Conservation (phyloP, 2,113 vertebrate species). For the Platichthys flesus region DNA sequence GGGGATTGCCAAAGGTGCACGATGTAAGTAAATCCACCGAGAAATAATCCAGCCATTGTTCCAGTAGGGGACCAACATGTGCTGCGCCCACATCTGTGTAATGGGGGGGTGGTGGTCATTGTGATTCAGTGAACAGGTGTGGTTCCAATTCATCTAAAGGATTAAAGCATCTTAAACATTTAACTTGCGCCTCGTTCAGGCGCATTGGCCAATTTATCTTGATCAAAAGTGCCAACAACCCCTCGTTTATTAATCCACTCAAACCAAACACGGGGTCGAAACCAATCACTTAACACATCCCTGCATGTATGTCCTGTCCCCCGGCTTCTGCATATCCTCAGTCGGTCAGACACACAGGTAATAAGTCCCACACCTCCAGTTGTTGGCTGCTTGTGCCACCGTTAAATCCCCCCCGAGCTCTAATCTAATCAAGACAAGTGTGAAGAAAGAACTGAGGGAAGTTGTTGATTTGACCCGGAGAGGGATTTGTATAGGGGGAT, state of each 20-base stretch:
- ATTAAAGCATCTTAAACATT: conserved; percentile 52
- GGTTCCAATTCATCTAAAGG: conserved; percentile 56
- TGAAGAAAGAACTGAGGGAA: conserved; percentile 80
- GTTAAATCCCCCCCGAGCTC: conserved; percentile 65
- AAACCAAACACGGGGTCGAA: conserved; percentile 66
- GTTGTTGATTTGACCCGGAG: conserved; percentile 84
- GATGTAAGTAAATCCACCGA: background rate
- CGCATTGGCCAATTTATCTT: conserved; percentile 34
- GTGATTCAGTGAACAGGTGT: conserved; percentile 60
- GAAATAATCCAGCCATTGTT: conserved; percentile 29
- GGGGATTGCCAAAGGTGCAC: conserved; percentile 14
- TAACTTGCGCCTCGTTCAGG: conserved; percentile 20
- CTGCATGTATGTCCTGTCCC: conserved; percentile 13
- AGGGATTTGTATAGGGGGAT: conserved; percentile 83
- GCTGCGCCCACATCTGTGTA: conserved; percentile 10
- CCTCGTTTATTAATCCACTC: conserved; percentile 67
- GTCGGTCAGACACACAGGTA: conserved; percentile 74
- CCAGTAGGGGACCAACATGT: conserved; percentile 4
- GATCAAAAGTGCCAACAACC: conserved; percentile 57
- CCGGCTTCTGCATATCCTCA: conserved; percentile 75
- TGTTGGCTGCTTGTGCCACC: conserved; percentile 56
- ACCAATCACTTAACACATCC: conserved; percentile 70
- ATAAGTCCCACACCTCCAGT: conserved; percentile 70
- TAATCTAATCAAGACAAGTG: conserved; percentile 85
- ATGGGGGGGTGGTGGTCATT: conserved; percentile 17